phyloP scores from a whole-genome alignment of 2,113 vertebrate genomes.

The Prolemur simus region DNA sequence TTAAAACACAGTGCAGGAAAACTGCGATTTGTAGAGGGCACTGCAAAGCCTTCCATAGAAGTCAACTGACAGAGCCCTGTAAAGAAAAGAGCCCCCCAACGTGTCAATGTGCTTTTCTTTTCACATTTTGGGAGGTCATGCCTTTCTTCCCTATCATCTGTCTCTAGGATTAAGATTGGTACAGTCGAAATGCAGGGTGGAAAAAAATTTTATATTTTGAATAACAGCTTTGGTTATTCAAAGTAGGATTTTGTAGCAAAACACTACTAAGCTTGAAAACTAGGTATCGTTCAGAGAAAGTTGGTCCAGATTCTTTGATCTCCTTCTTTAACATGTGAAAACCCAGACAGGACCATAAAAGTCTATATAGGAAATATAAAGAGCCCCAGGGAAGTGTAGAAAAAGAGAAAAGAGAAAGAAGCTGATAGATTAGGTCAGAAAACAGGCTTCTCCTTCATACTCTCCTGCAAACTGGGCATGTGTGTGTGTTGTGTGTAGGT shows the following conservation, averaged over 20 bases:
- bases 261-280: background rate
- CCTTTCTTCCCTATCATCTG: background rate
- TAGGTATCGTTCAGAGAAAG: background rate
- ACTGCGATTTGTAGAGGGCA: rapidly evolving
- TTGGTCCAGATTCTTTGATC: background rate
- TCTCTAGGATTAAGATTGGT: background rate
- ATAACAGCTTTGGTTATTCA: background rate
- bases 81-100: background rate
- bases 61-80: background rate
- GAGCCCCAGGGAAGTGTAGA: background rate
- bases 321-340: background rate
- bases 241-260: background rate
- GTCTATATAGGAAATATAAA: background rate
- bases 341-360: background rate
- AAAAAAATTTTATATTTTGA: background rate
- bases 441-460: background rate
- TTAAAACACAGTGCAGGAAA: background rate
- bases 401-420: background rate
- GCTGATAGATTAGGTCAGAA: background rate
- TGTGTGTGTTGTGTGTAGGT: background rate
- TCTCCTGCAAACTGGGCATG: too few relatives aligned
- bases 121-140: background rate
- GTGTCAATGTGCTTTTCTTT: background rate
- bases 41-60: background rate
- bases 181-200: background rate